Base-by-base conservation (phyloP, 1,140 invertebrate genomes). In the Pseudoatta argentina region DNA sequence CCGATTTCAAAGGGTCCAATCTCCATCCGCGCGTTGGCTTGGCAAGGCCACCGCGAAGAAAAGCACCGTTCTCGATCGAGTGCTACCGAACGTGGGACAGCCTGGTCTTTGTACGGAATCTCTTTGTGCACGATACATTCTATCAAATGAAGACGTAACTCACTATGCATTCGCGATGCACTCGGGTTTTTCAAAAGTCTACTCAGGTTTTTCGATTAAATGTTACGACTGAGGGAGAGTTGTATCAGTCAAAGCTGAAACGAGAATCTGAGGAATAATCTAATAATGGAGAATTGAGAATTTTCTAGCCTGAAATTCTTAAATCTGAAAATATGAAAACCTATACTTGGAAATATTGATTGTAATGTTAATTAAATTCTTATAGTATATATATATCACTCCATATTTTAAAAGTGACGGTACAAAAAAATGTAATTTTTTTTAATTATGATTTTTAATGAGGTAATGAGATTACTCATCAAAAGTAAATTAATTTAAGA, bases 1-100 rank as follows among this genome's bases (percentile, higher is more conserved):
- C 27, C 53, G 66, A 73, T 86, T 86, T 71, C 83, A 78, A 86
- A 78, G 75, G 76, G 55, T 73, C 83, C 86, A 79, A 88, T 88
- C 86, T 88, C 83, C 82, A 85, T 86, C 44, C 64, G 81, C 73
- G 30, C 72, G 24, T n/a, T 14, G 27, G 30, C 30, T 34, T 34
- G 30, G 53, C 66, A 73, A 86, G 75, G 64, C 83, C 63, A 39
- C 55, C 24, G 71, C 39, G 55, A 78, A 59, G 73, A 66, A 59
- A 87, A 57, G 73, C 72, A 3, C 18, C 61, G 39, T 34, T 78
- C 21, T 78, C 82, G 73, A 78, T 85, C 63, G 61, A 55, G 24
- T 48, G 21, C 59, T 85, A 55, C 55, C 82, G 73, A 66, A 48
- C n/a, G 10, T 39, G 59, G 51, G 79, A 3, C 39, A 34, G 55